Evolutionary conservation across 2,797 vertebrate genomes (phyloP).

Genomic region (Gambelia wislizenii): DNA sequence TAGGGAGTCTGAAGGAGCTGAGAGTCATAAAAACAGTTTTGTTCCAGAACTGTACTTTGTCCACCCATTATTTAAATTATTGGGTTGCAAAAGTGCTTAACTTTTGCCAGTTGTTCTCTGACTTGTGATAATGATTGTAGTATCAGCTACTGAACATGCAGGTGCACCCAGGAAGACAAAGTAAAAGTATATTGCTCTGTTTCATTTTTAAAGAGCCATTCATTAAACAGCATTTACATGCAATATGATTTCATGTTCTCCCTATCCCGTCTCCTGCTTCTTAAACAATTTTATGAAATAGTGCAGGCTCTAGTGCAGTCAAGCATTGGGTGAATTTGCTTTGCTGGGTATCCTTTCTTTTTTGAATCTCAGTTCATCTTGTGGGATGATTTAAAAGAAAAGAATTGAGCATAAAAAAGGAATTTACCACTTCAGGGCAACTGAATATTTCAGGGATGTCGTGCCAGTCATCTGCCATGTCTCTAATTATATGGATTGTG

Average conservation of each 20-base stretch:
- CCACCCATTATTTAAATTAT: not conserved
- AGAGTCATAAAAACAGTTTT: no score
- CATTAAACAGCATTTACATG: slow-evolving; percentile 5
- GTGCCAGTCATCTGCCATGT: not conserved
- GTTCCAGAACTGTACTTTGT: not conserved
- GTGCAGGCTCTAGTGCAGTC: not conserved
- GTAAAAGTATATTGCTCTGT: not conserved
- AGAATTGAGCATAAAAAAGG: no score
- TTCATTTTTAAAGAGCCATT: not conserved
- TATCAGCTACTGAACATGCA: not conserved
- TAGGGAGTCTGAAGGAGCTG: no score
- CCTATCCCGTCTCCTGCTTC: not conserved
- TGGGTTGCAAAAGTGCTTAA: not conserved
- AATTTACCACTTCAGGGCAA: not conserved
- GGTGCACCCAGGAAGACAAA: not conserved
- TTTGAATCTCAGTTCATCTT: not conserved
- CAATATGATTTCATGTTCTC: not conserved
- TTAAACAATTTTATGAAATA: not conserved
- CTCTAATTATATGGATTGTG: not conserved
- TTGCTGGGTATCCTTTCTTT: not conserved
- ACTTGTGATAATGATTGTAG: not conserved
- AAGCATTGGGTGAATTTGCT: not conserved
- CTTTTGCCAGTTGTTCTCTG: not conserved
- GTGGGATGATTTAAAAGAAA: not conserved
- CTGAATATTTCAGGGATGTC: not conserved